Evolutionary conservation across 2,888 invertebrate genomes (phyloP), one percentile per base, ranked within the genome.

Genomic region (Diaperis boleti): DNA sequence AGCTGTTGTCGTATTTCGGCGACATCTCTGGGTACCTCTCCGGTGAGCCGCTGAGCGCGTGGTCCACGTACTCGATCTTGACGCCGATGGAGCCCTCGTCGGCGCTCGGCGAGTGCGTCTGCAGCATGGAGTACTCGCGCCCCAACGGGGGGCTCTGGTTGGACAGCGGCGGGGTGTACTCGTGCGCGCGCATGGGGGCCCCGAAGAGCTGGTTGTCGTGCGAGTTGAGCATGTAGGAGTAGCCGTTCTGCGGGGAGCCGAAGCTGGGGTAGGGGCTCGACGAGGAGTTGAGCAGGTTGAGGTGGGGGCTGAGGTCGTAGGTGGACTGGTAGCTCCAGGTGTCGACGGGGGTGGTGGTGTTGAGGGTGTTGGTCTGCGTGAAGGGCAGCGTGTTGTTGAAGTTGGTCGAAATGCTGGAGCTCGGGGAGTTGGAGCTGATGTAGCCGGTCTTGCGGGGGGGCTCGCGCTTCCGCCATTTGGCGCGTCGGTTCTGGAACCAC

Each of bases 391-490:
- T 87, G 72, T 83, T 83, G 78, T 83, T 85, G 67, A 85, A 79
- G 15, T 79, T 81, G 17, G 76, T 72, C 10, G 77, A 70, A 50
- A 82, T 78, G 39, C 86, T 88, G 1, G 90, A 88, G 71, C 88
- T 88, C 0, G 89, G 89, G 0, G 87, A 87, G 73, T 86, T 89
- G 1, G 89, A 87, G 59, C 88, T 89, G 74, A 91, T 86, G 84
- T 89, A 89, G 26, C 91, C 92, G 0, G 93, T 94, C 82, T 96
- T 96, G 29, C 96, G 86, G 0, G 96, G 95, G 0, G 96, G 96
- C 78, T 96, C 96, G 29, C 95, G 88, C 79, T 96, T 96, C 44
- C 96, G 88, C 96, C 96, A 96, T 80, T 96, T 96, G 8, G 96
- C 96, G 66, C 96, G 86, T 66, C 96, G 87, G 79, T 96, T 96